Percentiles rank a stretch among this genome's conserved stretches.
These are phyloP conservation scores for Anguilla anguilla DNA, from an alignment of 2,797 vertebrate genomes.

Conservation along the genomic window DNA sequence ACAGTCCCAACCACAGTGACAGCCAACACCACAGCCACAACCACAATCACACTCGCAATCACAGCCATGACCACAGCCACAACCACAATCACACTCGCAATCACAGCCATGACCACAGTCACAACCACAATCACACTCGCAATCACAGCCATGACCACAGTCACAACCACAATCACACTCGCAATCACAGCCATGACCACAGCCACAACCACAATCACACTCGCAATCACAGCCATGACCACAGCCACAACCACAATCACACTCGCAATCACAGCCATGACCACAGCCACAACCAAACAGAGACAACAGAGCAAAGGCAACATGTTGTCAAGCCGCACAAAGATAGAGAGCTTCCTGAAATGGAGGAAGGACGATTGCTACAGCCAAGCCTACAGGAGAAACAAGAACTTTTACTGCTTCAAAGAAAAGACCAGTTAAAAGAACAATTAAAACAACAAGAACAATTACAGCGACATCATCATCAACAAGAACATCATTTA, in stretches of 20 bases:
- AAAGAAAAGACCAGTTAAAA: slow-evolving; percentile 4
- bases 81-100: neutral
- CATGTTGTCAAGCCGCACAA: slow-evolving; percentile 49
- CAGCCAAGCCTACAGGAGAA: slow-evolving; percentile 53
- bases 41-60: slow-evolving; percentile 19
- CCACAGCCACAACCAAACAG: slow-evolving; percentile 26
- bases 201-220: neutral
- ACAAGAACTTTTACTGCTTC: slow-evolving; percentile 34
- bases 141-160: no score
- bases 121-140: no score
- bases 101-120: no score
- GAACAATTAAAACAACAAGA: slow-evolving; percentile 32
- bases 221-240: neutral
- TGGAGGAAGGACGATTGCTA: neutral
- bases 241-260: neutral
- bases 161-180: no score
- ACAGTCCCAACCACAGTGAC: neutral
- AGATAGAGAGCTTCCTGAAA: slow-evolving; percentile 43
- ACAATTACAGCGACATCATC: slow-evolving; percentile 46
- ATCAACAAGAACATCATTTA: slow-evolving; percentile 54
- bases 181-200: no score
- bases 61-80: slow-evolving; percentile 7
- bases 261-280: neutral
- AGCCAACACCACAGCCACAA: slow-evolving; percentile 11
- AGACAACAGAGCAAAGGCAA: slow-evolving; percentile 45